These are phyloP conservation scores for Struthio camelus DNA, from an alignment of 2,113 vertebrate species.

Conservation along the genomic window DNA sequence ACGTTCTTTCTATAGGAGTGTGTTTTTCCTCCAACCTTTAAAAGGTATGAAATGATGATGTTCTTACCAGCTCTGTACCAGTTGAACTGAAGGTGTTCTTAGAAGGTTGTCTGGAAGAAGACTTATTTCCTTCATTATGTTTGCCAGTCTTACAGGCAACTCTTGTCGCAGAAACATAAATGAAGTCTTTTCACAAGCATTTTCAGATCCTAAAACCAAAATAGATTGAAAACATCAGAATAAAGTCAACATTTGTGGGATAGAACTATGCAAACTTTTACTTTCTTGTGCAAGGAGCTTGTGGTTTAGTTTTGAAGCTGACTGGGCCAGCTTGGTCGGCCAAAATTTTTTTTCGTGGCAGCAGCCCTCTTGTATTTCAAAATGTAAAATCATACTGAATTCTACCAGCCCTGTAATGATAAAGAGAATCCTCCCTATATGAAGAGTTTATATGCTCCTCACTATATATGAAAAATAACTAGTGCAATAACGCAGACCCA, in stretches of 20 bases:
- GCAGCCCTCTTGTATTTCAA: not conserved
- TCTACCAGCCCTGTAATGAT: not conserved
- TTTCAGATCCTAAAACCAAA: constrained; percentile 85
- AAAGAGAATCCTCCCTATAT: not conserved
- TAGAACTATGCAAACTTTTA: not conserved
- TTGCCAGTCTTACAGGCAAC: constrained; percentile 91
- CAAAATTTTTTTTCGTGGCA: not conserved
- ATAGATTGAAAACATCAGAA: not conserved
- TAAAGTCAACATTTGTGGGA: not conserved
- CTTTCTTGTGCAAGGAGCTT: not conserved
- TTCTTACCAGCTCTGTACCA: constrained; percentile 94
- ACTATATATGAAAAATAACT: not conserved
- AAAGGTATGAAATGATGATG: not conserved
- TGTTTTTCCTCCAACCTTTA: not conserved
- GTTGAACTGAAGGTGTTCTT: constrained; percentile 89
- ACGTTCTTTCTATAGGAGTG: not conserved
- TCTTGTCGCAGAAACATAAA: constrained; percentile 95
- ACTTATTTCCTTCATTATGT: constrained; percentile 98
- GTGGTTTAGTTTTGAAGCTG: not conserved
- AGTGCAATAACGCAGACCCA: not conserved
- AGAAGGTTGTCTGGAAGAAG: constrained; percentile 93
- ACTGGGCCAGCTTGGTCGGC: not conserved
- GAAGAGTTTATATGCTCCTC: not conserved
- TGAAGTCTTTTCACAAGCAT: constrained; percentile 95
- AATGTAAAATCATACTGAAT: not conserved